Evolutionary conservation across 2,797 vertebrate species (phyloP).

Genomic region (Clarias platycephalus): DNA sequence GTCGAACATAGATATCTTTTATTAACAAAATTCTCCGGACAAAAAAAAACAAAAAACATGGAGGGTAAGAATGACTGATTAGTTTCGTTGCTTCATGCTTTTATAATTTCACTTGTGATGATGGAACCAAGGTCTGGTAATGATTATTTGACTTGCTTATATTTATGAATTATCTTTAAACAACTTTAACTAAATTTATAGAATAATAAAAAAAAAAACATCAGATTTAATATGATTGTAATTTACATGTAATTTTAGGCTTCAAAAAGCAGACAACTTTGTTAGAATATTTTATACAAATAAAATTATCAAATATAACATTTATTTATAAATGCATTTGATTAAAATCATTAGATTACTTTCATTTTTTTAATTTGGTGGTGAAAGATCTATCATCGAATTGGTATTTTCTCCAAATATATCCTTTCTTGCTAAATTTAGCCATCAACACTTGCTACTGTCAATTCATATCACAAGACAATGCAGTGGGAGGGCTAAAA

Average conservation of each 20-base stretch:
- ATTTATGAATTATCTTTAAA: background rate
- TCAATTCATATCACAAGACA: slow-evolving; percentile 35
- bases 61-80: background rate
- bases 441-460: slow-evolving; percentile 22
- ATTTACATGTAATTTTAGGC: background rate
- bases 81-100: background rate
- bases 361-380: background rate
- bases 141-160: background rate
- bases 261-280: background rate
- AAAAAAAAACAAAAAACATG: background rate
- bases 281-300: background rate
- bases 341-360: background rate
- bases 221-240: background rate
- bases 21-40: background rate
- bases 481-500: slow-evolving; percentile 23
- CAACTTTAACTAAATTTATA: background rate
- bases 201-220: background rate
- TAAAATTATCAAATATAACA: no score
- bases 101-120: background rate
- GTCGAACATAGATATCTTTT: background rate
- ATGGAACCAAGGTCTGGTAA: background rate
- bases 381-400: background rate
- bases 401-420: background rate
- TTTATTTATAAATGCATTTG: background rate
- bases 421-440: slow-evolving; percentile 26